Base-by-base conservation (phyloP, 2,797 vertebrate species). In the Pangasius sanitwongsei region DNA sequence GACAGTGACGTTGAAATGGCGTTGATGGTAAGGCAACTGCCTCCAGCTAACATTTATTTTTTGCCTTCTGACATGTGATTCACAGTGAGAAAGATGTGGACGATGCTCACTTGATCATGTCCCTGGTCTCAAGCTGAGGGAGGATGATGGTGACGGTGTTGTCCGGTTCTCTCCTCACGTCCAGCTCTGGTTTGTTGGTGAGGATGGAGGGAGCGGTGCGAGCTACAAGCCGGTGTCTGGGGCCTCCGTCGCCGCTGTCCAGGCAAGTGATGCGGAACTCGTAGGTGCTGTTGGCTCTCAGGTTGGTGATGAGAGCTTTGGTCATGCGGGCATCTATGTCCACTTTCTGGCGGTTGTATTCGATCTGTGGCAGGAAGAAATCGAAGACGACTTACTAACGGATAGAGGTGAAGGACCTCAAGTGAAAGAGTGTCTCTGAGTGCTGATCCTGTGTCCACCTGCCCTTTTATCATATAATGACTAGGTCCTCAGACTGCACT, bases 201-300 rank as follows among this genome's bases (percentile, higher is more conserved):
- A 98, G 87, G 89, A 99, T 94, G 87, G 96, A 95, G 6, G 98
- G 98, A 0, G 99, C 97, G 0, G 99, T 99, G 92, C 96, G 96
- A 90, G 97, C 97, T 0, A 96, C 94, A 0, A 99, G 97, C 0
- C 96, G 97, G 93, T 99, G 99, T 89, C 97, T 97, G 44, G 97
- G 95, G 11, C 97, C 98, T 0, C 97, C 97, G 37, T 98, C 96
- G 77, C 94, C 95, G 81, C 97, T 97, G 92, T 98, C 98, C 2
- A 96, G 96, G 92, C 97, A 98, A 72, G 97, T 97, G 89, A 99
- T 96, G 88, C 96, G 96, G 0, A 99, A 99, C 90, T 97, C 97
- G 72, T 99, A 99, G 89, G 97, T 97, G 4, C 96, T 98, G 94
- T 98, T 97, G 80, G 98, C 96, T 90, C 95, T 96, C 83, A 99